A percentile compares a stretch with the other conserved stretches of the same genome.
phyloP scores from a whole-genome alignment of 2,113 vertebrate genomes.

The Bufo gargarizans region DNA sequence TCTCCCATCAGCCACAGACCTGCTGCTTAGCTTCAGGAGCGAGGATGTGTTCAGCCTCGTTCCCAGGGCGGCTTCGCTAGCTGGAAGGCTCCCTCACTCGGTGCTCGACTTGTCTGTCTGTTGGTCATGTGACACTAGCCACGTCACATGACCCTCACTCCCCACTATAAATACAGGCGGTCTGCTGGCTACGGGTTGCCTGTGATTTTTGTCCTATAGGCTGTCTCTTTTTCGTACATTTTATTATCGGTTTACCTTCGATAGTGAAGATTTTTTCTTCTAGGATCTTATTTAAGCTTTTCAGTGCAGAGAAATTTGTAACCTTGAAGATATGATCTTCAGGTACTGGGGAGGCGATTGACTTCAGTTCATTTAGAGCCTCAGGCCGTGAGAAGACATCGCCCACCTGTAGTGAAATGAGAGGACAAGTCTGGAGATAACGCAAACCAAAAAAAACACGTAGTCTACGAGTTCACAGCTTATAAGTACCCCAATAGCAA shows the following conservation, averaged over 20 bases:
- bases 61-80: too few species aligned
- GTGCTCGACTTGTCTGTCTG: too few species aligned
- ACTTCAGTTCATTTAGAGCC: constrained; percentile 60
- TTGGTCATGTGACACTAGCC: too few species aligned
- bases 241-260: constrained; percentile 61
- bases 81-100: too few species aligned
- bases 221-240: too few species aligned
- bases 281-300: constrained; percentile 63
- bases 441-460: not conserved
- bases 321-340: constrained; percentile 66
- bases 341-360: constrained; percentile 59
- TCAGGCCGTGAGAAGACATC: constrained; percentile 10
- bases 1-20: too few species aligned
- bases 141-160: too few species aligned
- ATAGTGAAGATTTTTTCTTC: constrained; percentile 70
- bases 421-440: not conserved
- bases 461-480: not conserved
- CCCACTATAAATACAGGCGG: too few species aligned
- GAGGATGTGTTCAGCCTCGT: too few species aligned
- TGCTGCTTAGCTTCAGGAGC: too few species aligned
- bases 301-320: constrained; percentile 62
- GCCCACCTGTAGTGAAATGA: constrained; percentile 60
- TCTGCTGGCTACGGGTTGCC: too few species aligned
- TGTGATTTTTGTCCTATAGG: too few species aligned
- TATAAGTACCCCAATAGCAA: constrained; percentile 71